A percentile compares a stretch with the other conserved stretches of the same genome.
These are phyloP conservation scores for Polyergus mexicanus DNA, from an alignment of 1,140 invertebrate species.

Conservation along the genomic window DNA sequence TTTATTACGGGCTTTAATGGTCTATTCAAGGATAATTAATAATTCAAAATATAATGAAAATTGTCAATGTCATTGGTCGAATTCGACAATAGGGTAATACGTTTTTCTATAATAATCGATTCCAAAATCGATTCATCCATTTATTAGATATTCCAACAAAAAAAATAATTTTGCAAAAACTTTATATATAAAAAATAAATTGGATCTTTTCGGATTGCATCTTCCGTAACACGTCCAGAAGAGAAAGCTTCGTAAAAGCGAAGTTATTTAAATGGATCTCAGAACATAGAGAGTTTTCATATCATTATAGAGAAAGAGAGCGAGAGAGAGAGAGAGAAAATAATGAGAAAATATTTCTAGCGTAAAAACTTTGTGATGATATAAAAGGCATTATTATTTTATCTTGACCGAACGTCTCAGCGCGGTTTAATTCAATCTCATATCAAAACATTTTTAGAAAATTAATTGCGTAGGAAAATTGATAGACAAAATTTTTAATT, in stretches of 20 bases:
- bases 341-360: constrained; percentile 6
- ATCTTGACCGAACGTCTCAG: background rate
- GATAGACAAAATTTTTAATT: background rate
- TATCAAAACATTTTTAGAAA: background rate
- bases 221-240: background rate
- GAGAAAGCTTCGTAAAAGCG: background rate
- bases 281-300: background rate
- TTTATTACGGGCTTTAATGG: constrained; percentile 11
- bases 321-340: background rate
- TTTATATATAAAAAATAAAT: background rate
- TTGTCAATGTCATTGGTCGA: background rate
- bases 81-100: background rate
- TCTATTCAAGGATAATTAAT: constrained; percentile 1
- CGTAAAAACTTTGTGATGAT: background rate
- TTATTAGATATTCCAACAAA: background rate
- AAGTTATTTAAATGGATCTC: constrained; percentile 38
- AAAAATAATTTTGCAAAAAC: background rate
- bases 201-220: background rate
- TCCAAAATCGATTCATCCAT: background rate
- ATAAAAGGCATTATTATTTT: constrained; percentile 5
- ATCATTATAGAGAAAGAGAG: background rate
- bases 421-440: constrained; percentile 13
- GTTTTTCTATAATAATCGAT: background rate
- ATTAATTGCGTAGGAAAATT: background rate
- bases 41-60: background rate